phyloP scores from a whole-genome alignment of 2,888 invertebrate genomes.

The Pheosia tremula region DNA sequence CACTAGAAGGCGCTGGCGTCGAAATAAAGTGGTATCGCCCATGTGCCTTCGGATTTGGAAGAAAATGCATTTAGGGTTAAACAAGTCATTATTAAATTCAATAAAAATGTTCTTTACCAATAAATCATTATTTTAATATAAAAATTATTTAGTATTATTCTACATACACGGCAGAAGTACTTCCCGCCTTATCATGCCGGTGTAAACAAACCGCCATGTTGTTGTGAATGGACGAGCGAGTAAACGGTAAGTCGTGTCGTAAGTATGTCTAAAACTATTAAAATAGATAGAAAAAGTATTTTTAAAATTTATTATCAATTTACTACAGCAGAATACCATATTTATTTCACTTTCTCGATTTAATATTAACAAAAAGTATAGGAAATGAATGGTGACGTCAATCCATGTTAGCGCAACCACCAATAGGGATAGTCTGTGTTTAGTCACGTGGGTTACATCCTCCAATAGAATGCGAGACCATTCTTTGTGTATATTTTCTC shows the following conservation, averaged over 20 bases:
- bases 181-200: conserved; percentile 84
- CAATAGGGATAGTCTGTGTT: conserved; percentile 66
- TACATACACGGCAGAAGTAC: conserved; percentile 56
- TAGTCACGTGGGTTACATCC: conserved; percentile 79
- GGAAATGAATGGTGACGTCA: conserved; percentile 60
- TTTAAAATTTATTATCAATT: background rate
- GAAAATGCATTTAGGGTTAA: conserved; percentile 40
- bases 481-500: conserved; percentile 85
- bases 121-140: conserved; percentile 51
- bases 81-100: conserved; percentile 53
- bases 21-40: conserved; percentile 68
- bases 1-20: conserved; percentile 61
- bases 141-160: conserved; percentile 30
- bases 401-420: conserved; percentile 44
- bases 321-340: background rate
- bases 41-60: conserved; percentile 59
- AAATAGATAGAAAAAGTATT: background rate
- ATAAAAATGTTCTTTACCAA: conserved; percentile 59
- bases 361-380: conserved; percentile 32
- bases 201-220: conserved; percentile 85
- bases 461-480: conserved; percentile 79
- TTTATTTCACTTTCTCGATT: background rate
- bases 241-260: conserved; percentile 54
- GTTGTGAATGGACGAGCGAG: conserved; percentile 64
- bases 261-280: conserved; percentile 36